These are phyloP conservation scores for Carpatolechia fugitivella DNA, from an alignment of 2,888 invertebrate species.

Conservation along the genomic window DNA sequence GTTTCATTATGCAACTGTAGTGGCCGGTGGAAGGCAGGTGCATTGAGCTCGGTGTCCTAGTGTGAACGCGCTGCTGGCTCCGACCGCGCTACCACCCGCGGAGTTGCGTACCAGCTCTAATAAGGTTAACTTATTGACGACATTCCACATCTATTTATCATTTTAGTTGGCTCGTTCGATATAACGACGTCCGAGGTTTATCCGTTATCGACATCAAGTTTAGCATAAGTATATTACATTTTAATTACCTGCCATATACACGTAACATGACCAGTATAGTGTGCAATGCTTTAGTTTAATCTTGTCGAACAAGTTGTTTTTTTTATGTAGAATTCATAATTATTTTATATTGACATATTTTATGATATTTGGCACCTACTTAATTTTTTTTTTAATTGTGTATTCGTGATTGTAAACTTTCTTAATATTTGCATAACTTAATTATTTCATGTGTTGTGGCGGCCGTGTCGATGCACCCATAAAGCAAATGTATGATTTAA, in stretches of 20 bases:
- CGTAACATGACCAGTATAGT: background rate
- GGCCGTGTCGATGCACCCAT: conserved; percentile 55
- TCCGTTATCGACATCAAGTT: conserved; percentile 13
- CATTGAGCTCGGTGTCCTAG: conserved; percentile 28
- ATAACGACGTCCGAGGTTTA: conserved; percentile 14
- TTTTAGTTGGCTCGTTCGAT: conserved; percentile 35
- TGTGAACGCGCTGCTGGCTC: conserved; percentile 31
- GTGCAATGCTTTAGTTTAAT: background rate
- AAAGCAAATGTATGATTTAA: conserved; percentile 72
- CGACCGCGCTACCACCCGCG: conserved; percentile 40
- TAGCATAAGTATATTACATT: conserved; percentile 11
- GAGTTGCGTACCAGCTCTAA: conserved; percentile 47
- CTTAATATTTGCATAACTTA: conserved; percentile 12
- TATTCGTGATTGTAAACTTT: background rate
- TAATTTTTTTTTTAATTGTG: background rate
- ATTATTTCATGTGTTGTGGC: conserved; percentile 18
- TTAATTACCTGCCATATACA: conserved; percentile 6
- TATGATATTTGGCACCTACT: no score
- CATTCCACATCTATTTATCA: conserved; percentile 54
- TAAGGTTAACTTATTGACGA: conserved; percentile 66
- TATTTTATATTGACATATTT: no score
- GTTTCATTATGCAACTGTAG: conserved; percentile 31
- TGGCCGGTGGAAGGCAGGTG: conserved; percentile 23
- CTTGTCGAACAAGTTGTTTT: background rate
- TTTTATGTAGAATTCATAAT: no score